Percentiles rank a stretch among this genome's conserved stretches.
Evolutionary conservation across 1,140 invertebrate genomes (phyloP).

Genomic region (Zaprionus vittiger): DNA sequence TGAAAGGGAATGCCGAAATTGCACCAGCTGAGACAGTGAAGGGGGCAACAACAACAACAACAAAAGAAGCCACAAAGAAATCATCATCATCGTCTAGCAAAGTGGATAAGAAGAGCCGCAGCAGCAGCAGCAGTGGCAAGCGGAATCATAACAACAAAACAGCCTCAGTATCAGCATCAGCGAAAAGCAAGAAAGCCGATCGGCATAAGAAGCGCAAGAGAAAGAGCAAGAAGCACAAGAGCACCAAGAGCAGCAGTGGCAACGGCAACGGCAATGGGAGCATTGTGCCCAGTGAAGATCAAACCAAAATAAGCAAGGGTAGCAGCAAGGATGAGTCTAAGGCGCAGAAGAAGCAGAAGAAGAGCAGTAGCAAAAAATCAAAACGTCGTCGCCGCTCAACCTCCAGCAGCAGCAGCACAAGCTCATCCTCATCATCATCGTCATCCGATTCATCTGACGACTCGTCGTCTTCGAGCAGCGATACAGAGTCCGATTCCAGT

Average conservation of each 20-base stretch:
- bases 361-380: slow-evolving; percentile 55
- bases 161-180: slow-evolving; percentile 28
- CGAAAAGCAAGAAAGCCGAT: slow-evolving; percentile 57
- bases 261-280: neutral
- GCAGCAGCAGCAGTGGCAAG: slow-evolving; percentile 5
- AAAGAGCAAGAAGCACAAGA: slow-evolving; percentile 65
- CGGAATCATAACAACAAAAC: slow-evolving; percentile 25
- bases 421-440: slow-evolving; percentile 42
- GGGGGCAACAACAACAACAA: slow-evolving; percentile 26
- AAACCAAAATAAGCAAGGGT: slow-evolving; percentile 24
- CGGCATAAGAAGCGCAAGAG: slow-evolving; percentile 70
- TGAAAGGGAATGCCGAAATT: slow-evolving; percentile 86
- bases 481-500: slow-evolving; percentile 74
- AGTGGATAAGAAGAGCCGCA: slow-evolving; percentile 43
- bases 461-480: slow-evolving; percentile 35
- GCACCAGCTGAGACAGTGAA: slow-evolving; percentile 24
- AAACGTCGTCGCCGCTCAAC: slow-evolving; percentile 61
- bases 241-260: neutral
- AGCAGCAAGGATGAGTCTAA: slow-evolving; percentile 45
- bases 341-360: slow-evolving; percentile 21
- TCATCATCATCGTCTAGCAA: slow-evolving; percentile 21
- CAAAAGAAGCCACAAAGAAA: slow-evolving; percentile 17
- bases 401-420: slow-evolving; percentile 35
- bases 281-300: neutral
- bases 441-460: neutral